Conservation (phyloP, 2,113 vertebrate species). For the Mustelus asterias region DNA sequence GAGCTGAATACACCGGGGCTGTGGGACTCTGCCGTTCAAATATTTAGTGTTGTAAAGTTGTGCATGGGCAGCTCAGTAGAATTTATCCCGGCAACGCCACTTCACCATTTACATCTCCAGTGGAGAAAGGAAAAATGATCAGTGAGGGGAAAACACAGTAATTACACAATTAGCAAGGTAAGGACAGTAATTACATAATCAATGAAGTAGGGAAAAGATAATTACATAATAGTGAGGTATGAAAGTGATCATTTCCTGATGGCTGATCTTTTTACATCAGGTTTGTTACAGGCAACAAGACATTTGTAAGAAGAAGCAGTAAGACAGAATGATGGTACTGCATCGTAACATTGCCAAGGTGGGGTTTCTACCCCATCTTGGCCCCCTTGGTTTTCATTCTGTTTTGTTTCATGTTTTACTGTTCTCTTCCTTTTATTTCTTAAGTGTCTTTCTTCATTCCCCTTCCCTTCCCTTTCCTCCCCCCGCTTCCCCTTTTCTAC, state of each 20-base stretch:
- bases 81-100: not conserved
- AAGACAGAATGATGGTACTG: not conserved
- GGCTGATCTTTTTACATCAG: not conserved
- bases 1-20: not conserved
- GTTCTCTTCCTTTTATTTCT: no score
- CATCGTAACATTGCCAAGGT: not conserved
- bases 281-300: not conserved
- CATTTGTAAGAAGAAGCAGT: not conserved
- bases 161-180: not conserved
- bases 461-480: no score
- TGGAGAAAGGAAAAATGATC: not conserved
- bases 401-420: no score
- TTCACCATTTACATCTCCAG: not conserved
- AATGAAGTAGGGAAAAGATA: not conserved
- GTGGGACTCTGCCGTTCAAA: not conserved
- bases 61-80: not conserved
- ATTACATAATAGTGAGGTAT: constrained; percentile 4
- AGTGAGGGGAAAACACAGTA: not conserved
- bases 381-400: no score
- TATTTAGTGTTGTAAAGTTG: not conserved
- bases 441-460: no score
- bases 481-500: no score
- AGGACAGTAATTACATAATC: not conserved
- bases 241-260: not conserved
- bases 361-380: no score